These are phyloP conservation scores for Cricetomys ansorgei DNA, from an alignment of 2,113 vertebrate species.

Conservation along the genomic window DNA sequence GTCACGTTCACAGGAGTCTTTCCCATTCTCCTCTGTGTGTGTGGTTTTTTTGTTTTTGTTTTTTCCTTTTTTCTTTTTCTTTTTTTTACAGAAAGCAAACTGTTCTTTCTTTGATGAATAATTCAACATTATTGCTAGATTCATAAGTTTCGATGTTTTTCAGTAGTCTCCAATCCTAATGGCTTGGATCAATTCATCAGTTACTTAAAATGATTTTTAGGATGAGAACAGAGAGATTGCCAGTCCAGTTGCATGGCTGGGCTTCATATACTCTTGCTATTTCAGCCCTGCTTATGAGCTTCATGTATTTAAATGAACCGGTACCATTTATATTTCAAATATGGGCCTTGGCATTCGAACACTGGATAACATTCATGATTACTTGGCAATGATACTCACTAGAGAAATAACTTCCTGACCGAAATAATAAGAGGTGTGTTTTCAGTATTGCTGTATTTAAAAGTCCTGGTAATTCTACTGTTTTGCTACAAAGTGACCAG, in stretches of 20 bases:
- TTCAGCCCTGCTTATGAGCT: not conserved
- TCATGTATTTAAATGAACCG: not conserved
- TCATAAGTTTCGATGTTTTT: slow-evolving; percentile 21
- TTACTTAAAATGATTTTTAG: not conserved
- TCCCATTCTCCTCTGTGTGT: not conserved
- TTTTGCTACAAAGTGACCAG: not conserved
- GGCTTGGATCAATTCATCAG: not conserved
- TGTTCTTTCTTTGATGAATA: not conserved
- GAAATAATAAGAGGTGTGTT: not conserved
- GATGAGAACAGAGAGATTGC: not conserved
- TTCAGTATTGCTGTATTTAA: not conserved
- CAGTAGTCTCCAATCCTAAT: not conserved
- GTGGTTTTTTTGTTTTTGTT: no score
- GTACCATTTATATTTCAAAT: not conserved
- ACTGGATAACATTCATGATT: no score
- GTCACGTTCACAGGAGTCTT: not conserved
- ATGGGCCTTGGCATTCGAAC: not conserved
- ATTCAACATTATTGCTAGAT: not conserved
- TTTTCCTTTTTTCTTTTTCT: no score
- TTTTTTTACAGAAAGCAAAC: not conserved
- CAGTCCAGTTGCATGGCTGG: not conserved
- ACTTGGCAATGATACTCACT: no score
- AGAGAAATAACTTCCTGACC: not conserved
- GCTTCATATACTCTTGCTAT: not conserved
- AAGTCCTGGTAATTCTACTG: not conserved